phyloP scores from a whole-genome alignment of 1,140 invertebrate genomes.

The Choristoneura fumiferana region DNA sequence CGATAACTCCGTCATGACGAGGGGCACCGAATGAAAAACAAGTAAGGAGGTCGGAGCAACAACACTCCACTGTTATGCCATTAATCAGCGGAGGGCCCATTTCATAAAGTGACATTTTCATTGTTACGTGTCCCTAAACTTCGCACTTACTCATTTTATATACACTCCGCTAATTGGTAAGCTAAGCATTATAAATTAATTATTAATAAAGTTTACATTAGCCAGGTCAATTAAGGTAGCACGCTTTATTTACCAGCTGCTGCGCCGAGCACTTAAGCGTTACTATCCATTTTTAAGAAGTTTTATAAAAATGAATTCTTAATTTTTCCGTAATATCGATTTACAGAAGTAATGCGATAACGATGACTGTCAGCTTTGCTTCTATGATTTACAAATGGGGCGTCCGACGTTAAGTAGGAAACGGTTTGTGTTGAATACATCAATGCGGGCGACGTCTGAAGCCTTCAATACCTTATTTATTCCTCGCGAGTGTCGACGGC shows the following conservation, averaged over 20 bases:
- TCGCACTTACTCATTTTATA: constrained; percentile 63
- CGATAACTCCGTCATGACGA: constrained; percentile 34
- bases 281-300: too few relatives aligned
- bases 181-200: constrained; percentile 5
- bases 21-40: constrained; percentile 55
- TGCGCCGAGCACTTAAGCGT: constrained; percentile 1
- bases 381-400: constrained; percentile 30
- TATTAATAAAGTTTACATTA: neutral
- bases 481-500: constrained; percentile 43
- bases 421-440: constrained; percentile 46
- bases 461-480: constrained; percentile 47
- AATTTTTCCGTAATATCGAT: too few relatives aligned
- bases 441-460: constrained; percentile 46
- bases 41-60: constrained; percentile 53
- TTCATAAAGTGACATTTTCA: constrained; percentile 74
- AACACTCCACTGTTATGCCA: constrained; percentile 53
- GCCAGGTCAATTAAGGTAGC: constrained; percentile 1
- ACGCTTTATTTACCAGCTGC: neutral
- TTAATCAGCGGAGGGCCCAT: constrained; percentile 65
- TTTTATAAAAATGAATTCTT: too few relatives aligned
- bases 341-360: too few relatives aligned
- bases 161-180: constrained; percentile 27
- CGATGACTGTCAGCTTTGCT: constrained; percentile 36
- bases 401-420: constrained; percentile 41
- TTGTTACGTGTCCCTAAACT: constrained; percentile 62